phyloP scores from a whole-genome alignment of 2,113 vertebrate species.

The Thamnophis sirtalis region DNA sequence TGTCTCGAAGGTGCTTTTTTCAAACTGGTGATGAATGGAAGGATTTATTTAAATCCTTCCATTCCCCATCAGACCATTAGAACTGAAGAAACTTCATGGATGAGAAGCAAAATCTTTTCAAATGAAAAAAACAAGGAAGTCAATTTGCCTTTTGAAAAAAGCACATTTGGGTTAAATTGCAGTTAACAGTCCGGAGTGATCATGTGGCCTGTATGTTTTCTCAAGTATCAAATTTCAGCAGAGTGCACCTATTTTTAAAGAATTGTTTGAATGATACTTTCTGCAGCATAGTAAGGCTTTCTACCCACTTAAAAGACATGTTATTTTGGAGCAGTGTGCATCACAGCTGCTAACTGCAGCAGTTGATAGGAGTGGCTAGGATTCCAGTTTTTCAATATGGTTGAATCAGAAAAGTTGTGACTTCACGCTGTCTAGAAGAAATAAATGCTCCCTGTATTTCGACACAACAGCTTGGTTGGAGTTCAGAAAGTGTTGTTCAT shows the following conservation, averaged over 20 bases:
- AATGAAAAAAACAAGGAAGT: neutral
- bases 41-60: neutral
- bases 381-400: slow-evolving; percentile 20
- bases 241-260: neutral
- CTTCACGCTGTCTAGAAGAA: slow-evolving; percentile 10
- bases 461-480: neutral
- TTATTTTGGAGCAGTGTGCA: slow-evolving; percentile 16
- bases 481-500: slow-evolving; percentile 21
- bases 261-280: slow-evolving; percentile 8
- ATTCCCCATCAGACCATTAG: neutral
- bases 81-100: neutral
- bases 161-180: neutral
- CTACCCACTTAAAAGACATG: slow-evolving; percentile 3
- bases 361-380: slow-evolving; percentile 4
- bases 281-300: slow-evolving; percentile 9
- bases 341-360: neutral
- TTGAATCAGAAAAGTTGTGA: neutral
- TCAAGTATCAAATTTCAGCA: neutral
- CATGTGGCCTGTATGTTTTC: neutral
- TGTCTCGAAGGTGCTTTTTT: neutral
- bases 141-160: neutral
- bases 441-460: neutral
- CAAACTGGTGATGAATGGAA: neutral
- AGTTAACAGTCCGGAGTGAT: neutral
- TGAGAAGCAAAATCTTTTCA: neutral